phyloP scores from a whole-genome alignment of 2,797 vertebrate species.

The Hephaestus fuliginosus region DNA sequence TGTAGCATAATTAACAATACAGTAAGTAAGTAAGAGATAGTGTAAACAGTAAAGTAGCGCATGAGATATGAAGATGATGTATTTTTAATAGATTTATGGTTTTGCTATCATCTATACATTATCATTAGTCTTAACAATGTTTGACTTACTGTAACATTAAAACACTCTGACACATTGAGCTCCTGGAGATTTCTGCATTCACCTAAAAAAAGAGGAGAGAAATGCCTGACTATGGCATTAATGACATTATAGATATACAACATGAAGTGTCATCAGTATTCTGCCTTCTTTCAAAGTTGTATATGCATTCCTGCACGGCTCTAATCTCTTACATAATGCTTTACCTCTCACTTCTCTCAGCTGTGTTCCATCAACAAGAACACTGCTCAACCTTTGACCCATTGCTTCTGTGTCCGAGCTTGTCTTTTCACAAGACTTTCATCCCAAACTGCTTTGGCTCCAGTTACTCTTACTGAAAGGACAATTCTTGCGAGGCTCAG shows the following conservation, averaged over 20 bases:
- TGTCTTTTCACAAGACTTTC: conserved; percentile 51
- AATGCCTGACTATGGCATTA: neutral
- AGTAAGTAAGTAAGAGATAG: neutral
- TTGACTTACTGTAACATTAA: conserved; percentile 87
- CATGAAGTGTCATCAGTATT: neutral
- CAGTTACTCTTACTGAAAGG: conserved; percentile 57
- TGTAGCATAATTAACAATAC: neutral
- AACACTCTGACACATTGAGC: conserved; percentile 89
- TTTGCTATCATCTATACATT: neutral
- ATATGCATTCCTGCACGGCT: conserved; percentile 39
- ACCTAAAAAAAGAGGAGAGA: conserved; percentile 75
- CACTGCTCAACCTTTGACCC: conserved; percentile 42
- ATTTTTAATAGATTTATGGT: conserved; percentile 2
- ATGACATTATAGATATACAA: neutral
- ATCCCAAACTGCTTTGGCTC: conserved; percentile 67
- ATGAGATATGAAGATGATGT: neutral
- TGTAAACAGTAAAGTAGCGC: neutral
- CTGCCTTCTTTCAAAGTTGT: conserved; percentile 31
- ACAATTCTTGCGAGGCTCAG: conserved; percentile 48
- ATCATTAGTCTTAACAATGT: neutral
- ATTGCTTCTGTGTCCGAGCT: conserved; percentile 49
- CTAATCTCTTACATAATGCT: conserved; percentile 46
- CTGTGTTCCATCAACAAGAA: conserved; percentile 63
- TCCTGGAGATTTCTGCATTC: conserved; percentile 90
- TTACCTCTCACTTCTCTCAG: conserved; percentile 34